Conservation (phyloP, 2,113 vertebrate genomes). For the Scomber japonicus region DNA sequence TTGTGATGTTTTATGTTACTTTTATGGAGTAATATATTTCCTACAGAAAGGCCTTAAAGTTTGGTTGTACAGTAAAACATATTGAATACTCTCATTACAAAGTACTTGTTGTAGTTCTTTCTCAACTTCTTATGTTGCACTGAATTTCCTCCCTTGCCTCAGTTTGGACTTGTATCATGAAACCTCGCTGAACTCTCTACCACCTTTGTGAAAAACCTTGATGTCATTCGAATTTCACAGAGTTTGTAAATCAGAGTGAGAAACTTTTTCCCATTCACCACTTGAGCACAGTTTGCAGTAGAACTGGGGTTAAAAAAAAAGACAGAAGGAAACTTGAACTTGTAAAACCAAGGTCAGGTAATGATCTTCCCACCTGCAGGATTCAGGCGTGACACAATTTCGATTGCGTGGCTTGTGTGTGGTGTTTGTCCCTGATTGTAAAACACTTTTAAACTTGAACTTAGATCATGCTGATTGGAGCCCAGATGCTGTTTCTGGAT, state of each 20-base stretch:
- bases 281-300: not conserved
- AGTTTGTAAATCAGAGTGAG: not conserved
- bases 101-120: too few species aligned
- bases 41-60: too few species aligned
- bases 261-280: not conserved
- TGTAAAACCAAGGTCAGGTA: not conserved
- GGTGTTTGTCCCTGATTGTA: conserved; percentile 25
- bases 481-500: not conserved
- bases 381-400: not conserved
- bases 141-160: conserved; percentile 10
- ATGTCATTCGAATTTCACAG: not conserved
- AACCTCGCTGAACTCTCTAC: conserved; percentile 2
- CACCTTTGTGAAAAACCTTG: not conserved
- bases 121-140: not conserved
- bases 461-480: conserved; percentile 7
- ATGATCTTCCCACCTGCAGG: not conserved
- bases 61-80: too few species aligned
- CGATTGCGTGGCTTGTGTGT: not conserved
- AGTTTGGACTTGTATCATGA: not conserved
- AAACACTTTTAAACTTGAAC: not conserved
- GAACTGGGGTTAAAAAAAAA: not conserved
- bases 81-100: too few species aligned
- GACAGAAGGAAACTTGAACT: not conserved
- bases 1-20: not conserved
- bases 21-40: not conserved